phyloP scores from a whole-genome alignment of 2,797 vertebrate genomes.

The Macropus fuliginosus region DNA sequence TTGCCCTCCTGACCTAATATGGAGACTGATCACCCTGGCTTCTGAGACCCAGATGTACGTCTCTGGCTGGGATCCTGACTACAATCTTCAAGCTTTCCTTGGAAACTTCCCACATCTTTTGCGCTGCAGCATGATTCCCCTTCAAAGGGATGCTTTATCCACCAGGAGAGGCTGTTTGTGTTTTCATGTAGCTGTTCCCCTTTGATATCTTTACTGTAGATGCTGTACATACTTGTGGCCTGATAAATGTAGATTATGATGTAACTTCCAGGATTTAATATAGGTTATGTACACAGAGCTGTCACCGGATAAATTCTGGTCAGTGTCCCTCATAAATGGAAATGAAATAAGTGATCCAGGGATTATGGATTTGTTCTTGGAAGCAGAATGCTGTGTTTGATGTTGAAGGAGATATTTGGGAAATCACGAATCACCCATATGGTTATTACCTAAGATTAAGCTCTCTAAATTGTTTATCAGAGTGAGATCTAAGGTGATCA shows the following conservation, averaged over 20 bases:
- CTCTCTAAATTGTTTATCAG: background rate
- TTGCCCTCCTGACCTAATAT: background rate
- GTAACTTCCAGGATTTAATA: conserved; percentile 35
- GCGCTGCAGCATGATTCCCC: background rate
- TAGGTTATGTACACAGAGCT: conserved; percentile 5
- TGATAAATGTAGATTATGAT: conserved; percentile 57
- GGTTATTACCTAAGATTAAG: background rate
- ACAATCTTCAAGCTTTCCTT: background rate
- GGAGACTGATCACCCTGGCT: background rate
- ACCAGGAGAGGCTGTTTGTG: conserved; percentile 32
- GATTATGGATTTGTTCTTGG: background rate
- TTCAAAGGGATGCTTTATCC: conserved; percentile 28
- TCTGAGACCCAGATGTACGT: background rate
- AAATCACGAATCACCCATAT: no score
- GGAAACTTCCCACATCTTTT: background rate
- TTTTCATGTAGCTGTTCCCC: background rate
- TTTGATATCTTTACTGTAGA: conserved; percentile 72
- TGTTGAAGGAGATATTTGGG: background rate
- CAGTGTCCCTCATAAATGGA: background rate
- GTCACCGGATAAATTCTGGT: conserved; percentile 9
- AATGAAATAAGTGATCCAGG: background rate
- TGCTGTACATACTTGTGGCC: conserved; percentile 73
- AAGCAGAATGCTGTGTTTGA: rapidly evolving
- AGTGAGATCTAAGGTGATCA: background rate
- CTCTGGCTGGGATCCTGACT: background rate